Evolutionary conservation across 2,797 vertebrate species (phyloP), one percentile per base, ranked within the genome.

Genomic region (Lindbergichthys nudifrons): DNA sequence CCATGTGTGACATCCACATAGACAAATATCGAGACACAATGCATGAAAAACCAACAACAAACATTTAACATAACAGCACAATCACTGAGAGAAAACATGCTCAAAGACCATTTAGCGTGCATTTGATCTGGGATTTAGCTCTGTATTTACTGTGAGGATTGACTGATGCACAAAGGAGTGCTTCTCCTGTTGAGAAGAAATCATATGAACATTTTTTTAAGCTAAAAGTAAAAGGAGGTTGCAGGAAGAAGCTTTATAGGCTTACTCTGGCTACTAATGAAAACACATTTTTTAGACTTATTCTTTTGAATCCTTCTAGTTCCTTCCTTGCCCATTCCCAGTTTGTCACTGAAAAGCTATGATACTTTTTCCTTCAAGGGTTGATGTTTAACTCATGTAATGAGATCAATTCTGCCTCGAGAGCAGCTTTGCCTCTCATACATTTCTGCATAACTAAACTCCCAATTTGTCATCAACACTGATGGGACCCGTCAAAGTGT

Each of bases 401-500:
- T 30, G 5, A 30, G 30, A 30, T 30, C 30, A 30, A 61, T 82
- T 87, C 56, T 72, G 75, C 65, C 36, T 66, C 48, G 19, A 16
- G 70, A 80, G 71, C 62, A 63, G 53, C 73, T 53, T 70, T 47
- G 23, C 46, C 26, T 84, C 71, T 72, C 59, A 82, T 69, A 75
- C 83, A 74, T 42, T 51, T 77, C 75, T 74, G 69, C 66, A 77
- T 62, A 73, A 79, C 57, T 73, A 66, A 73, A 85, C 63, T 75
- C 47, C 32, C 70, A 85, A 75, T 81, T 80, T 84, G 67, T 77
- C 75, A 75, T 82, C 54, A 71, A 67, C 78, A 54, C 39, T 53
- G 82, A 75, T 43, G 70, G 70, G 45, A 53, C 68, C 66, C 72
- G 79, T 79, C 79, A 84, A 70, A 56, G 66, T 78, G 69, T 83